These are phyloP conservation scores for Cliona cf. orientalis DNA, from an alignment of 37 sponge, comb jelly and placozoan genomes.

Conservation along the genomic window DNA sequence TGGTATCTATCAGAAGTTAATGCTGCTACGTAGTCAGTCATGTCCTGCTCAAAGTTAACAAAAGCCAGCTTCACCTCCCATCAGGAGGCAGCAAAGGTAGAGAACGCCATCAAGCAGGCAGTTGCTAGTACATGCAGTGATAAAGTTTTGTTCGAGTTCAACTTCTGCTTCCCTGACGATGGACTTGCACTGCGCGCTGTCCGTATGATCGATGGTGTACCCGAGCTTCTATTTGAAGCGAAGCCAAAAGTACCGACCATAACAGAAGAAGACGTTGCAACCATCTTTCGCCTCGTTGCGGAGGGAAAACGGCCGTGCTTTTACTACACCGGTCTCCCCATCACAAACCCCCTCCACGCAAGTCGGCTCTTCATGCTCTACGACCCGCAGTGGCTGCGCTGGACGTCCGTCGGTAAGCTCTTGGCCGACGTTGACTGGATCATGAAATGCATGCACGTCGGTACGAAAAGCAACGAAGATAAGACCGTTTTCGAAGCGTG, in stretches of 20 bases:
- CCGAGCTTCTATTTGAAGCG: constrained; percentile 28
- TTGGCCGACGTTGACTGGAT: constrained; percentile 52
- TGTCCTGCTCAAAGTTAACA: no score
- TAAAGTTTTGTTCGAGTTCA: no score
- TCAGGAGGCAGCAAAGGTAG: no score
- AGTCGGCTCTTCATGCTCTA: constrained; percentile 25
- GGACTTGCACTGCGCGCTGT: constrained; percentile 30
- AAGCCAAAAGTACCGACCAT: constrained; percentile 33
- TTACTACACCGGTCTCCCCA: constrained; percentile 20
- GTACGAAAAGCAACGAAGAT: constrained; percentile 16
- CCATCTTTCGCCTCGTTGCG: background rate
- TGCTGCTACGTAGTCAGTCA: no score
- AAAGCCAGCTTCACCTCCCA: no score
- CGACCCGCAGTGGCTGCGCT: constrained; percentile 31
- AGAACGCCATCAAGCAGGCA: no score
- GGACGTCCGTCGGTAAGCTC: constrained; percentile 43
- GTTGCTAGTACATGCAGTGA: no score
- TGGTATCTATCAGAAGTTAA: no score
- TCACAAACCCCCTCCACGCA: constrained; percentile 27
- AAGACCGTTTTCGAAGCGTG: constrained; percentile 22
- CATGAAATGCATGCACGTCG: constrained; percentile 61
- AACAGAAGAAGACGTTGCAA: constrained; percentile 64
- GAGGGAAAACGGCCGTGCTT: constrained; percentile 45
- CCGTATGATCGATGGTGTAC: constrained; percentile 23
- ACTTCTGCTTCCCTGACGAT: constrained; percentile 8